phyloP scores from a whole-genome alignment of 2,888 invertebrate species.

The Lordiphosa fenestrarum region DNA sequence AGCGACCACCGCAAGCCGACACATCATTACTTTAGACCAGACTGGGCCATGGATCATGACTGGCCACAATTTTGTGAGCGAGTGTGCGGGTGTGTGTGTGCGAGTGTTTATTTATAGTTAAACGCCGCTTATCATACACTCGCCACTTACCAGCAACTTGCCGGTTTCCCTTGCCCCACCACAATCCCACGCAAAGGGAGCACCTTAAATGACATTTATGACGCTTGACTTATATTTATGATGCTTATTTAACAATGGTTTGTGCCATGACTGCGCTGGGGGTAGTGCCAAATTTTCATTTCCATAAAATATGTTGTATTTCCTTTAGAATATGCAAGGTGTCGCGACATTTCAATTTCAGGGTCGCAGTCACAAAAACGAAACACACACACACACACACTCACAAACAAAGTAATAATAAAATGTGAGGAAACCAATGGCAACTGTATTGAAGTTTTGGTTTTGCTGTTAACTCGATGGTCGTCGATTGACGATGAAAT shows the following conservation, averaged over 20 bases:
- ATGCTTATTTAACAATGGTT: constrained; percentile 37
- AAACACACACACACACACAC: constrained; percentile 20
- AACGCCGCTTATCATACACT: constrained; percentile 44
- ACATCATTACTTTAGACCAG: constrained; percentile 7
- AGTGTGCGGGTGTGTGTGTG: not conserved
- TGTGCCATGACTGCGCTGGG: constrained; percentile 3
- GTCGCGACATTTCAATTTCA: constrained; percentile 50
- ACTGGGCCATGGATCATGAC: constrained; percentile 3
- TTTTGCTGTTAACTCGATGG: constrained; percentile 49
- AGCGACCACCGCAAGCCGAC: constrained; percentile 11
- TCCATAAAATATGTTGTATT: constrained; percentile 7
- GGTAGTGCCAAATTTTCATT: constrained; percentile 44
- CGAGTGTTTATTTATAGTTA: constrained; percentile 47
- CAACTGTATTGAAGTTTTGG: constrained; percentile 45
- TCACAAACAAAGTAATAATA: constrained; percentile 4
- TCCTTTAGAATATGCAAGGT: too few relatives aligned
- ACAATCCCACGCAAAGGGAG: constrained; percentile 16
- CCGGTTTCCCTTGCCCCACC: not conserved
- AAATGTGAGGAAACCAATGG: constrained; percentile 39
- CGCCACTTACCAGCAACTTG: not conserved
- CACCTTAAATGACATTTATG: constrained; percentile 55
- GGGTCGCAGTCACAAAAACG: constrained; percentile 29
- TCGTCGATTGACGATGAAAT: constrained; percentile 55
- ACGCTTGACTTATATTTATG: constrained; percentile 58
- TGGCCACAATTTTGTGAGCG: constrained; percentile 23